phyloP scores from a whole-genome alignment of 2,113 vertebrate genomes.

The Orientallactaga bullata region DNA sequence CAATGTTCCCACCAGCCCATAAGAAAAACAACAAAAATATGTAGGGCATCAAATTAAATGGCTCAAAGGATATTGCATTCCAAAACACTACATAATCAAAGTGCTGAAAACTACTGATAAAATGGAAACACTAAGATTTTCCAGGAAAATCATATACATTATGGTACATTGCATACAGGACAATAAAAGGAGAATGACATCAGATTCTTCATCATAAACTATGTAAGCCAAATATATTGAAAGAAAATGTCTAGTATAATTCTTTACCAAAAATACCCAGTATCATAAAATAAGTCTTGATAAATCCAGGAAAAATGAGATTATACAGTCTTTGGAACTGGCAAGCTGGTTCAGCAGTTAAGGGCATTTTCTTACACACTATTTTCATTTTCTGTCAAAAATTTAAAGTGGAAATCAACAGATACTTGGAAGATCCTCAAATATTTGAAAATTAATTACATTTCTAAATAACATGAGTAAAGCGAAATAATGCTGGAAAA shows the following conservation, averaged over 20 bases:
- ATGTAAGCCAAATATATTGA: not conserved
- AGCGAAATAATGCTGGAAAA: conserved; percentile 23
- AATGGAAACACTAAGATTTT: conserved; percentile 49
- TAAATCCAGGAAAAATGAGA: conserved; percentile 14
- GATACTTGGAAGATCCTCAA: not conserved
- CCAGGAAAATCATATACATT: not conserved
- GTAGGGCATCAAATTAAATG: not conserved
- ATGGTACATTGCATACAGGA: not conserved
- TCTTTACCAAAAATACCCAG: not conserved
- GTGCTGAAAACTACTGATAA: conserved; percentile 10
- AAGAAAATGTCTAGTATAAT: not conserved
- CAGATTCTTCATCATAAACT: conserved; percentile 2
- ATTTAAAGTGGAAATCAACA: conserved; percentile 1
- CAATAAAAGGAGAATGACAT: not conserved
- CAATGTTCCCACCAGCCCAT: not conserved
- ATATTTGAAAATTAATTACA: conserved; percentile 31
- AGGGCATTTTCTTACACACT: no score
- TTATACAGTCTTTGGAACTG: not conserved
- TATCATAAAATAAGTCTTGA: not conserved
- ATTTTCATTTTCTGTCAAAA: not conserved
- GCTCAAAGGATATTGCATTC: not conserved
- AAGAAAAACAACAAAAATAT: not conserved
- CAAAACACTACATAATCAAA: conserved; percentile 35
- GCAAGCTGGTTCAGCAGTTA: no score
- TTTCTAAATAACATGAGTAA: conserved; percentile 23